A percentile compares a stretch with the other conserved stretches of the same genome.
phyloP scores from a whole-genome alignment of 2,797 vertebrate genomes.

The Argyrosomus regius region DNA sequence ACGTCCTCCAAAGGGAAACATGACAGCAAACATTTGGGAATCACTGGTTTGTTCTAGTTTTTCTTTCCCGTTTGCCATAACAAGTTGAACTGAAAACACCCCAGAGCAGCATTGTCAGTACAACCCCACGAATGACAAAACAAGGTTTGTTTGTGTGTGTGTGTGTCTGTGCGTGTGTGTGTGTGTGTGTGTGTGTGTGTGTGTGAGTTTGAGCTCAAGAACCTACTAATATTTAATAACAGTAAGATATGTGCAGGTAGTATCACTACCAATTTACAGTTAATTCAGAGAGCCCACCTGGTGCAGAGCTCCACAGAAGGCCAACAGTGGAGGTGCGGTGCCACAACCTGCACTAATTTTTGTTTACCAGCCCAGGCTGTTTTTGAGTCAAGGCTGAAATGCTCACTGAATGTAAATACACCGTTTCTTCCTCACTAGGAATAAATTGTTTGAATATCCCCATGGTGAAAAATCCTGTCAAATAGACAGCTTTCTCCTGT shows the following conservation, averaged over 20 bases:
- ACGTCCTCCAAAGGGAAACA: no score
- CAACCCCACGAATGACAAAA: no score
- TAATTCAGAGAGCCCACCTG: background rate
- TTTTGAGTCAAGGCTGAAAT: background rate
- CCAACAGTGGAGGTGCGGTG: background rate
- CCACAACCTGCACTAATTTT: background rate
- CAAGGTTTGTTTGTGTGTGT: no score
- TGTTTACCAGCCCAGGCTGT: slow-evolving; percentile 11
- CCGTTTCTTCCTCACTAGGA: background rate
- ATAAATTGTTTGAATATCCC: slow-evolving; percentile 8
- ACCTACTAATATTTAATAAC: background rate
- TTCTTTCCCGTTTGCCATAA: no score
- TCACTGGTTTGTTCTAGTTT: no score
- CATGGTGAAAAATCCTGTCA: background rate
- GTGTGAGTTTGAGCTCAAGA: background rate
- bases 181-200: background rate
- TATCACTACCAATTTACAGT: background rate
- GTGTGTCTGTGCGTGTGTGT: no score
- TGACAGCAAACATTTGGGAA: no score
- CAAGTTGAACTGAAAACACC: no score
- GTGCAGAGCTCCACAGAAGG: background rate
- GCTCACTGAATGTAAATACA: slow-evolving; percentile 14
- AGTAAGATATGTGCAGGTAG: background rate
- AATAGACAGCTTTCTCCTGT: slow-evolving; percentile 3
- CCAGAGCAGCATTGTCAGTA: no score